These are phyloP conservation scores for Trematomus loennbergii DNA, from an alignment of 2,113 vertebrate species.

Conservation along the genomic window DNA sequence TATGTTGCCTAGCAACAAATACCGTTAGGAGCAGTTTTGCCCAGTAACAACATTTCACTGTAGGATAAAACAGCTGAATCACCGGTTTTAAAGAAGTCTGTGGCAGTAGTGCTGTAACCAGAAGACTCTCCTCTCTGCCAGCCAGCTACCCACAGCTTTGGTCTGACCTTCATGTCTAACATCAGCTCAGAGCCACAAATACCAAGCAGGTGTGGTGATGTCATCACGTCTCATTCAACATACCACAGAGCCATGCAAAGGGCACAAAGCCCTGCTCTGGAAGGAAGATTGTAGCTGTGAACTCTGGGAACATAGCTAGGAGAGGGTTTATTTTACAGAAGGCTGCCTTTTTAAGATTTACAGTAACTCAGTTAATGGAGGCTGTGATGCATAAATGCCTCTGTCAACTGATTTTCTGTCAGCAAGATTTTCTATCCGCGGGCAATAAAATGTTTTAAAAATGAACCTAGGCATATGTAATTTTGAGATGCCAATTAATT, in stretches of 20 bases:
- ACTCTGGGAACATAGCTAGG: constrained; percentile 8
- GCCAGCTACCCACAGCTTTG: constrained; percentile 29
- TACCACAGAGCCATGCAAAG: constrained; percentile 39
- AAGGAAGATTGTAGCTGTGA: constrained; percentile 4
- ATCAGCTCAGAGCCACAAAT: constrained; percentile 64
- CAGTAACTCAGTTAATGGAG: constrained; percentile 30
- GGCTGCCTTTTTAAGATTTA: constrained; percentile 28
- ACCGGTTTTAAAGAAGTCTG: constrained; percentile 29
- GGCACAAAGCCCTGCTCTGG: constrained; percentile 22
- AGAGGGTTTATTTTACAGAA: constrained; percentile 6
- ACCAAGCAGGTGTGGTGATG: constrained; percentile 77
- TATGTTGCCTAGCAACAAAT: constrained; percentile 65
- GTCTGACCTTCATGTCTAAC: constrained; percentile 59
- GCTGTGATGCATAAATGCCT: constrained; percentile 25
- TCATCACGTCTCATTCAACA: constrained; percentile 63
- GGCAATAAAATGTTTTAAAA: constrained; percentile 24
- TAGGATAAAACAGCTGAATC: constrained; percentile 41
- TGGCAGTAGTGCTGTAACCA: constrained; percentile 11
- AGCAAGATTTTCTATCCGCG: constrained; percentile 24
- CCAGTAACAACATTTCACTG: constrained; percentile 33
- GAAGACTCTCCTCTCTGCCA: constrained; percentile 28
- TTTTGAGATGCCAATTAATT: constrained; percentile 20
- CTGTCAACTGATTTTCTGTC: constrained; percentile 48
- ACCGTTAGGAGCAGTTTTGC: constrained; percentile 53
- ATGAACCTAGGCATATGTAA: constrained; percentile 11